Conservation (phyloP, 2,888 invertebrate genomes). For the Pseudoips prasinana region DNA sequence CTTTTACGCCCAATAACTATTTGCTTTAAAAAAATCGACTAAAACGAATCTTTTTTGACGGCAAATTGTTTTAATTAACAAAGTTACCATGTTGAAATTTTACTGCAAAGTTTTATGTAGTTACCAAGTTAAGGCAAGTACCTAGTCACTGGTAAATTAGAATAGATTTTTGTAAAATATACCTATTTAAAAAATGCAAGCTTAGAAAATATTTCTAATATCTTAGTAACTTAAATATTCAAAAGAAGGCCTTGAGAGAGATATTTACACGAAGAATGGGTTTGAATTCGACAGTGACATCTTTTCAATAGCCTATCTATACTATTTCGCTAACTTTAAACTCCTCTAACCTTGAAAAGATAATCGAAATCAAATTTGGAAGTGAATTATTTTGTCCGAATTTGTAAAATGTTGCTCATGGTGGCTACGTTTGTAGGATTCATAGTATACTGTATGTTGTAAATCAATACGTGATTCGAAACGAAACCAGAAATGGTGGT, state of each 20-base stretch:
- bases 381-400: not conserved
- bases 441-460: too few species aligned
- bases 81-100: slow-evolving; percentile 5
- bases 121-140: slow-evolving; percentile 4
- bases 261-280: slow-evolving; percentile 34
- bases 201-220: too few species aligned
- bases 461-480: too few species aligned
- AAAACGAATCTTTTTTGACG: not conserved
- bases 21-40: not conserved
- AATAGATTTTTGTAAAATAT: slow-evolving; percentile 16
- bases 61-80: slow-evolving; percentile 4
- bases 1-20: slow-evolving; percentile 1
- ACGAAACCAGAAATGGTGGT: too few species aligned
- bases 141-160: slow-evolving; percentile 14
- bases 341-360: slow-evolving; percentile 9
- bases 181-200: too few species aligned
- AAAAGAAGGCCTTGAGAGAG: slow-evolving; percentile 33
- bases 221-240: slow-evolving; percentile 50
- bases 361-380: not conserved
- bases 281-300: slow-evolving; percentile 35
- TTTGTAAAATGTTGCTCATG: too few species aligned
- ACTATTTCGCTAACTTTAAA: too few species aligned
- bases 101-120: slow-evolving; percentile 6
- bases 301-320: slow-evolving; percentile 34
- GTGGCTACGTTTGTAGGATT: too few species aligned